phyloP scores from a whole-genome alignment of 2,797 vertebrate genomes.

The Octomys mimax region DNA sequence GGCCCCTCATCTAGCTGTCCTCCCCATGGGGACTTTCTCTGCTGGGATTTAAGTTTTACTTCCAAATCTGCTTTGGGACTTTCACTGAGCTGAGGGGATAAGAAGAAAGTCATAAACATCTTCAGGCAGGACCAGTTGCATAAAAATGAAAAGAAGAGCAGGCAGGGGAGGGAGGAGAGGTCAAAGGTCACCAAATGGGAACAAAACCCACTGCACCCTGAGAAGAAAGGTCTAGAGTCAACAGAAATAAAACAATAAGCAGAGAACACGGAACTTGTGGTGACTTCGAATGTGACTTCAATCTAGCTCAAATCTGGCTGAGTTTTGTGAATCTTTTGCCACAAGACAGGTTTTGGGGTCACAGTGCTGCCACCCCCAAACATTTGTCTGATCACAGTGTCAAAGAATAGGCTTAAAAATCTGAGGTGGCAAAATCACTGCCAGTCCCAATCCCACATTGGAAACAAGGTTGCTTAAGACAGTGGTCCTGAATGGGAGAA shows the following conservation, averaged over 20 bases:
- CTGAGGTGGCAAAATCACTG: background rate
- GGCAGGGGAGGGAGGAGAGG: background rate
- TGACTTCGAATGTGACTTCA: background rate
- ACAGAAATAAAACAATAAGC: background rate
- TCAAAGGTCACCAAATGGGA: background rate
- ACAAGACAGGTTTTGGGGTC: background rate
- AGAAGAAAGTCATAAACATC: background rate
- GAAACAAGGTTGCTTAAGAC: background rate
- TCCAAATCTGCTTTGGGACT: constrained; percentile 15
- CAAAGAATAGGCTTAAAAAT: background rate
- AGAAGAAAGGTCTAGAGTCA: background rate
- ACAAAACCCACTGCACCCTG: background rate
- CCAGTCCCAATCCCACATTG: background rate
- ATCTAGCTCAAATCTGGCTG: background rate
- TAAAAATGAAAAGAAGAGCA: background rate
- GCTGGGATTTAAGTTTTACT: constrained; percentile 60
- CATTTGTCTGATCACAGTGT: background rate
- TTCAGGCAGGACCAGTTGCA: background rate
- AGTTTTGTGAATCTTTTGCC: background rate
- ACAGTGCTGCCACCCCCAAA: background rate
- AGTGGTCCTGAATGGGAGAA: background rate
- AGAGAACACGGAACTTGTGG: background rate
- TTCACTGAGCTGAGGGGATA: constrained; percentile 11
- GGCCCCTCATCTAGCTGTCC: background rate
- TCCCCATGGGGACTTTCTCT: constrained; percentile 60